Evolutionary conservation across 2,888 invertebrate species (phyloP), one percentile per base, ranked within the genome.

Genomic region (Drosophila meridionalis): DNA sequence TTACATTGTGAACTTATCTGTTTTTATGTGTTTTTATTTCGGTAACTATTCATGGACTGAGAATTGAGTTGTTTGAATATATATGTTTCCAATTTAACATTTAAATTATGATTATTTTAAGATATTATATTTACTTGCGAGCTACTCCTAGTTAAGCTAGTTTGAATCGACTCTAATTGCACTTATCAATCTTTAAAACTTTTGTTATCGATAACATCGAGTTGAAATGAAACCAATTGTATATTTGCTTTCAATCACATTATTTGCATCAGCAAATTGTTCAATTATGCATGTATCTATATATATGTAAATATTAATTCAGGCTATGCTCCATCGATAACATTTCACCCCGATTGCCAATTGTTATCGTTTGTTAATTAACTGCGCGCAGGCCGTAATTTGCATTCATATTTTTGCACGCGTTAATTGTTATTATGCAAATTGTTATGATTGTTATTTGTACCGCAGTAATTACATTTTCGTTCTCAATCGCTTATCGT

Each of bases 301-400:
- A 11, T 12, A 11, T 11, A 12, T 38, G 12, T 11, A 38, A 11
- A 11, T 43, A 3, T 14, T 1, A 28, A 3, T 28, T 14, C 7
- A 2, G 6, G 28, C 4, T 3, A 7, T 3, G 6, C 0, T 3
- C 1, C 12, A 14, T 50, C 58, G 47, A 59, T 59, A 59, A 47
- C 47, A 26, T 32, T 43, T 57, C 12, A 40, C 3, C 2, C 1
- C 2, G 3, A 4, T 12, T n/a, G 20, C 12, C 26, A 45, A 45
- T 45, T 14, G 58, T 45, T 47, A 58, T 59, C 20, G 47, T 3
- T 38, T 34, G 32, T 42, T 40, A 50, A 60, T 60, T 38, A 50
- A 40, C 38, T 38, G 55, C n/a, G n/a, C 36, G 12, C 30, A n/a
- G 20, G 28, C 3, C 28, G 36, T 45, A 14, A 50, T 32, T 50